Base-by-base conservation (phyloP, 2,888 invertebrate species). In the Amphimallon solstitiale region DNA sequence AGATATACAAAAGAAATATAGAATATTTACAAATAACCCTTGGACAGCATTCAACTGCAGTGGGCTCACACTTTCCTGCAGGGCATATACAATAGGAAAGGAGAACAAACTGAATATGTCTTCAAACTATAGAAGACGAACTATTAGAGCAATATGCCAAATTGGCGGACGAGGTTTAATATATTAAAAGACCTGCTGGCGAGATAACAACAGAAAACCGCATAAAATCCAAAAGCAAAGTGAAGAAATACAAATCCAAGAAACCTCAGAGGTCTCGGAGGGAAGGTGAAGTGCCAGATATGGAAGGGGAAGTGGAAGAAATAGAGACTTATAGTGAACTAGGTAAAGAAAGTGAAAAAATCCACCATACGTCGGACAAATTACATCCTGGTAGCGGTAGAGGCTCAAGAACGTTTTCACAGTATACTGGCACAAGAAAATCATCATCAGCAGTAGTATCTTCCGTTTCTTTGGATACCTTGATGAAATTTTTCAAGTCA, bases 1-100 rank as follows among this genome's bases (percentile, higher is more conserved):
- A n/a, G n/a, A n/a, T n/a, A n/a, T n/a, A n/a, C n/a, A n/a, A n/a
- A n/a, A n/a, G n/a, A n/a, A n/a, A n/a, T n/a, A n/a, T n/a, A n/a
- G n/a, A n/a, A n/a, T n/a, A n/a, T n/a, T n/a, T n/a, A n/a, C n/a
- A n/a, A n/a, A n/a, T n/a, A 60, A 71, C 67, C 77, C 63, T 70
- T 72, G 46, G 83, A 83, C 29, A 82, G 83, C 48, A 78, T 75
- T n/a, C 83, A 84, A 67, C 70, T 84, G 17, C 82, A 83, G 56
- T 84, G 84, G 83, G 83, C 83, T 0, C 71, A 81, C 19, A 76
- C 75, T 34, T 83, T 84, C 68, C 66, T 84, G 10, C 74, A 79
- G 46, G 79, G 80, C 2, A 76, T 83, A 12, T 77, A 76, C 59
- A 77, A 78, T 65, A 65, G 73, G 4, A 74, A 77, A 38, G 81